Base-by-base conservation (phyloP, 1,140 invertebrate genomes). In the Ctenoplectra terminalis region DNA sequence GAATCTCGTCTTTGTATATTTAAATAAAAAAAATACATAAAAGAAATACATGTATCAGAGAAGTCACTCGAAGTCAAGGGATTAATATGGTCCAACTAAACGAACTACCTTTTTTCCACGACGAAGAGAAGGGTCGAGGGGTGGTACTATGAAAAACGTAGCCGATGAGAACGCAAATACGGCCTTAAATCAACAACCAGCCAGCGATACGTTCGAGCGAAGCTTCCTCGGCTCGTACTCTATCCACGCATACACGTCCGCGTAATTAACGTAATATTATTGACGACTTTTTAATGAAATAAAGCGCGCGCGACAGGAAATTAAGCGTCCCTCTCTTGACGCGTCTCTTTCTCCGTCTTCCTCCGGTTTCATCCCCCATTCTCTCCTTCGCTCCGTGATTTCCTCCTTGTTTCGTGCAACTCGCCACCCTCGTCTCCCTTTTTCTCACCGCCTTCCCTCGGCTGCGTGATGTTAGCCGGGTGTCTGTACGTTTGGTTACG, bases 251-350 rank as follows among this genome's bases (percentile, higher is more conserved):
- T 37, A 40, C 50, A 63, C 56, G 50, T 23, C 15, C 52, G 29
- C 50, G 64, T 50, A 64, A 78, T 77, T 84, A 81, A 82, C 84
- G 82, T 84, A 88, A 88, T 71, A 43, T 85, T 82, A 88, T 87
- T 84, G 88, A 88, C 81, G 87, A 88, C 82, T 86, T 89, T 89
- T 89, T 88, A 87, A 89, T 82, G 82, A 82, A 89, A 88, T 88
- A 84, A 88, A 88, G 70, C 80, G 50, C 70, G 60, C 73, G 76
- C 70, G 82, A 80, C 79, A 83, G 87, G 87, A 88, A 88, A 88
- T 88, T 88, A 88, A 88, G 80, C 76, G 50, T 77, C 77, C 61
- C 85, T 76, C 83, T 85, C 72, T 70, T 73, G 63, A 84, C 77
- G 54, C 69, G 54, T 64, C 85, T 81, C 76, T 40, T 58, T 31